Conservation (phyloP, 2,888 invertebrate genomes). For the Lymantria monacha region DNA sequence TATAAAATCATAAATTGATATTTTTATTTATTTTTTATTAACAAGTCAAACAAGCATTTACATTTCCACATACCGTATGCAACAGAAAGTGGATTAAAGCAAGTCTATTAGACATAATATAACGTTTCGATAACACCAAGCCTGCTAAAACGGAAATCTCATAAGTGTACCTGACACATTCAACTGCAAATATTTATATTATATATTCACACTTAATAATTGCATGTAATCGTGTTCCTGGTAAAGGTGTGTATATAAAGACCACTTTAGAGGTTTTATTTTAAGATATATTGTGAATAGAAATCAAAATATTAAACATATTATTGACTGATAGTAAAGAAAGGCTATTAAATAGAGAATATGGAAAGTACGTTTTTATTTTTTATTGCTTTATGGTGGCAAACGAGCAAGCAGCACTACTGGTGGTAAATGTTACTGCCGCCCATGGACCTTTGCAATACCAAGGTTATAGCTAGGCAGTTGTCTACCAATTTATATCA, state of each 20-base stretch:
- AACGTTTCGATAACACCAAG: conserved; percentile 17
- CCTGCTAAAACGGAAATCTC: conserved; percentile 37
- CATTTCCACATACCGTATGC: conserved; percentile 23
- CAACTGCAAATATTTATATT: conserved; percentile 17
- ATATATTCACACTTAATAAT: conserved; percentile 3
- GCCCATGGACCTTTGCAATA: too few species aligned
- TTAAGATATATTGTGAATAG: not conserved
- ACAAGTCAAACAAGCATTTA: not conserved
- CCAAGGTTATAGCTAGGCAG: too few species aligned
- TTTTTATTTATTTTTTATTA: too few species aligned
- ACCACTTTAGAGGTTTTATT: not conserved
- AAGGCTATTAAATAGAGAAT: too few species aligned
- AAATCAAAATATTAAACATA: too few species aligned
- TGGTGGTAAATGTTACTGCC: too few species aligned
- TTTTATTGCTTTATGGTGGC: too few species aligned
- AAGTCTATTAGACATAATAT: conserved; percentile 16
- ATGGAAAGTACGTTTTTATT: too few species aligned
- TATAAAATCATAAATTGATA: too few species aligned
- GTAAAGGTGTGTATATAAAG: conserved; percentile 11
- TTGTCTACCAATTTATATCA: too few species aligned
- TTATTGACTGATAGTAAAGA: too few species aligned
- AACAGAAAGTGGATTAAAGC: conserved; percentile 11
- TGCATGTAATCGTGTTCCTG: not conserved
- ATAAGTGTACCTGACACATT: conserved; percentile 25
- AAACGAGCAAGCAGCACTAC: too few species aligned